These are phyloP conservation scores for Bombylius discolor DNA, from an alignment of 2,888 invertebrate genomes.

Conservation along the genomic window DNA sequence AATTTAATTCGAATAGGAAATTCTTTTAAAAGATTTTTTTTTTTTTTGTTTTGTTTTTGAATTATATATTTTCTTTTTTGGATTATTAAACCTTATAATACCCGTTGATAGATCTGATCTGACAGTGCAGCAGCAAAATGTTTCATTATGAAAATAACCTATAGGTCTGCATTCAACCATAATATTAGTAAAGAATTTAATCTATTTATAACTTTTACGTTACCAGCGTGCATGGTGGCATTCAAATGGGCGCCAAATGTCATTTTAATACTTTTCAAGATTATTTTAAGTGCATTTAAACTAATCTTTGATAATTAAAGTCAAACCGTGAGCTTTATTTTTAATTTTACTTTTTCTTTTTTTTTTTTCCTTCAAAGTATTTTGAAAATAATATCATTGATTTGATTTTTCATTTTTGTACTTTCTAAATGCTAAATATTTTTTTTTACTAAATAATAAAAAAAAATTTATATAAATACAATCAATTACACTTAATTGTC, in stretches of 20 bases:
- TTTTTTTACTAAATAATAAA: too few species aligned
- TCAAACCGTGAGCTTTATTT: neutral
- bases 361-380: too few species aligned
- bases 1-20: too few species aligned
- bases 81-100: neutral
- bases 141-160: neutral
- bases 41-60: neutral
- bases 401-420: too few species aligned
- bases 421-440: too few species aligned
- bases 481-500: too few species aligned
- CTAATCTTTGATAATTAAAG: slow-evolving; percentile 1
- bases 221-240: neutral
- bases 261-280: slow-evolving; percentile 4
- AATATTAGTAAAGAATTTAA: neutral
- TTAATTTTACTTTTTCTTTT: too few species aligned
- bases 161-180: too few species aligned
- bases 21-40: neutral
- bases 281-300: slow-evolving; percentile 2
- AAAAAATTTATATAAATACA: too few species aligned
- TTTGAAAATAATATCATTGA: too few species aligned
- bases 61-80: neutral
- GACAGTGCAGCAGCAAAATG: neutral
- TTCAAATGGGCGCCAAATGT: slow-evolving; percentile 9
- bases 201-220: too few species aligned
- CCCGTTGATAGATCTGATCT: slow-evolving; percentile 6